phyloP scores from a whole-genome alignment of 2,113 vertebrate genomes.

The Euleptes europaea region DNA sequence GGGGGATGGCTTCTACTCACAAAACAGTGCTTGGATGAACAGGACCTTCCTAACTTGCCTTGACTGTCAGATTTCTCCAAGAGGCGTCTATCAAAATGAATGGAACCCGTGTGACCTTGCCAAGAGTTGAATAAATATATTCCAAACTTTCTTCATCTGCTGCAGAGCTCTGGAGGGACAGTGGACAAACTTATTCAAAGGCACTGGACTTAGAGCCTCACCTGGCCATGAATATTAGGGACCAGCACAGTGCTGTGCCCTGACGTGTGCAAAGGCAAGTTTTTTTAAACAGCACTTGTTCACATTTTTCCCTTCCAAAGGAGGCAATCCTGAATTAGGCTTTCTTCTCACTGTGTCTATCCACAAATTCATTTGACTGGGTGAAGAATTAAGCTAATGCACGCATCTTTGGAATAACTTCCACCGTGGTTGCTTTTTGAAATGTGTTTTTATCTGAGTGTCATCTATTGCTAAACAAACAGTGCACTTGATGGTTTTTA shows the following conservation, averaged over 20 bases:
- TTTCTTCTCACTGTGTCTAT: conserved; percentile 35
- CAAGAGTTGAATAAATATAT: conserved; percentile 30
- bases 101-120: neutral
- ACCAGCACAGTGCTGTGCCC: neutral
- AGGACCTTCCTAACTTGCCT: neutral
- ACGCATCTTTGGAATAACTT: conserved; percentile 55
- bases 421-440: conserved; percentile 2
- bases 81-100: neutral
- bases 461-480: conserved; percentile 31
- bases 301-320: conserved; percentile 15
- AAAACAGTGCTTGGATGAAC: neutral
- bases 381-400: neutral
- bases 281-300: conserved; percentile 41
- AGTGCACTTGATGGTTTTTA: conserved; percentile 22
- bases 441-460: neutral
- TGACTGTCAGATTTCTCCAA: neutral
- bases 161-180: conserved; percentile 36
- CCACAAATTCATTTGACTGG: neutral
- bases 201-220: conserved; percentile 43
- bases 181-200: conserved; percentile 41
- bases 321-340: conserved; percentile 31
- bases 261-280: conserved; percentile 10
- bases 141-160: conserved; percentile 22
- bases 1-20: neutral
- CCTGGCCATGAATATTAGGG: conserved; percentile 36